Percentiles rank a stretch among this genome's conserved stretches.
phyloP scores from a whole-genome alignment of 2,888 invertebrate species.

The Lamellibrachia satsuma region DNA sequence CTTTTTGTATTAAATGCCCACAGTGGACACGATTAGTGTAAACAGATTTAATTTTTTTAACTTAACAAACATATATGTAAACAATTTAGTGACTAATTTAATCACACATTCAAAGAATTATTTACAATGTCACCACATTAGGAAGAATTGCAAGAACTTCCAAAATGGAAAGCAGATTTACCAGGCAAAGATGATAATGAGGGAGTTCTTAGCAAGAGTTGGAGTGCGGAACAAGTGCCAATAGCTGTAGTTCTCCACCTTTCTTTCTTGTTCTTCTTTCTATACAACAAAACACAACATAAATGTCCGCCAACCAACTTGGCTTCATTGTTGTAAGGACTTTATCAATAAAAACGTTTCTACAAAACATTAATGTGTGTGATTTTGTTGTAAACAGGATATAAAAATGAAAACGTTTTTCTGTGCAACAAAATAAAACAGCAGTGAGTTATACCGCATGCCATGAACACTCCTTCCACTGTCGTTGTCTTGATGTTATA shows the following conservation, averaged over 20 bases:
- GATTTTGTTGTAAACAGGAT: neutral
- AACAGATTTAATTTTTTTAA: neutral
- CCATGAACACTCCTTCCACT: too few species aligned
- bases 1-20: slow-evolving; percentile 13
- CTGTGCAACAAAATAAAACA: too few species aligned
- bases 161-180: slow-evolving; percentile 41
- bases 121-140: neutral
- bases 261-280: slow-evolving; percentile 44
- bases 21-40: neutral
- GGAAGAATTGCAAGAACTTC: neutral
- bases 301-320: neutral
- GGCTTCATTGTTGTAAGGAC: neutral
- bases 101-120: neutral
- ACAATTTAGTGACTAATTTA: neutral
- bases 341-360: neutral
- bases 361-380: neutral
- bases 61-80: neutral
- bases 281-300: slow-evolving; percentile 28
- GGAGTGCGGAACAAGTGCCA: slow-evolving; percentile 54
- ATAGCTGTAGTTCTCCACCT: slow-evolving; percentile 50
- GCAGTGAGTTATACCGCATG: too few species aligned
- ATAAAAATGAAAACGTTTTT: too few species aligned
- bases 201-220: slow-evolving; percentile 47
- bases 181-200: slow-evolving; percentile 60
- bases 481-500: too few species aligned